Base-by-base conservation (phyloP, 2,797 vertebrate species). In the Peromyscus nudipes region DNA sequence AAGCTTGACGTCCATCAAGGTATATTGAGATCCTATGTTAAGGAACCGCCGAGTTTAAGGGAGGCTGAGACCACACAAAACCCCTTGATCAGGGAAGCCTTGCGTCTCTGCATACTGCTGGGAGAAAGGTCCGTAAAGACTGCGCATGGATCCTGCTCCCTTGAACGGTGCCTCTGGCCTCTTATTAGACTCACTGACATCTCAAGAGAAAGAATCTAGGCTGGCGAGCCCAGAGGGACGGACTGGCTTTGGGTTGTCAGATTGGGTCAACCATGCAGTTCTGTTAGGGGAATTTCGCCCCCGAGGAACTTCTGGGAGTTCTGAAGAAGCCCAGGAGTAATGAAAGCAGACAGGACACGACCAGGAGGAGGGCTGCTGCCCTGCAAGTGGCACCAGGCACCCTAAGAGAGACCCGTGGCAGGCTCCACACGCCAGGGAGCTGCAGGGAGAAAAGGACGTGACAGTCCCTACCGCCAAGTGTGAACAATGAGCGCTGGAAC, bases 201-300 rank as follows among this genome's bases (percentile, higher is more conserved):
- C 83, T 80, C 40, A 67, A 73, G 92, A 89, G 89, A 80, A 80
- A 89, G 90, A 95, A 86, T 89, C 52, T 49, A 89, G 65, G 81
- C 84, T 95, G 90, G 77, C 13, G 43, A 81, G 67, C 12, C 69
- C 57, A 21, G 29, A 93, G 82, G 89, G 95, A 94, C n/a, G 4
- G 64, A n/a, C 73, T 94, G 49, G 40, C 73, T 89, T 57, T 60
- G 69, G 77, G 91, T 92, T 19, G 92, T 94, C 97, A 96, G 92
- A 65, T 43, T 46, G 84, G 85, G 85, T 89, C 89, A 92, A 43
- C 91, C 89, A 57, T 0, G 29, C 57, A 80, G 89, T 49, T 96
- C 64, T 81, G 16, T 79, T 64, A 25, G 6, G 82, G 49, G 57
- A 77, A 60, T 91, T 83, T 89, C n/a, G 65, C 34, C 71, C 71